phyloP scores from a whole-genome alignment of 2,888 invertebrate species.

The Teleiodes luculella region DNA sequence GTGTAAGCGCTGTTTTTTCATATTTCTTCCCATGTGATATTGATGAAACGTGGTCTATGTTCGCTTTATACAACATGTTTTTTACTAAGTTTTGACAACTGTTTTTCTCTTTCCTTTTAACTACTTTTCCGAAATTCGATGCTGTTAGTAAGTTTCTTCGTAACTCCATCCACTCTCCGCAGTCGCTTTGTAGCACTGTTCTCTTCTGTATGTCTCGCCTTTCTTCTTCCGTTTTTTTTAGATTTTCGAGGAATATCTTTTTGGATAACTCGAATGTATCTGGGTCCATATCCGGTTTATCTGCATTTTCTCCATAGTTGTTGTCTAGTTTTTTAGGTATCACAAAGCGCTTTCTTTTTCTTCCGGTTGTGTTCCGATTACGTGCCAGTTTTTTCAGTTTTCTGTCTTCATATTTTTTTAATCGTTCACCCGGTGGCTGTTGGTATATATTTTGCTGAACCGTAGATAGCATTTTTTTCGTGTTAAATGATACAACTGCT shows the following conservation, averaged over 20 bases:
- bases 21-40: conserved; percentile 12
- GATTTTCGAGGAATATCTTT: conserved; percentile 14
- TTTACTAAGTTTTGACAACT: conserved; percentile 8
- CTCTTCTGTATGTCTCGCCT: conserved; percentile 11
- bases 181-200: conserved; percentile 20
- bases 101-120: conserved; percentile 17
- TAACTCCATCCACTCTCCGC: conserved; percentile 25
- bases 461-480: conserved; percentile 10
- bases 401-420: conserved; percentile 4
- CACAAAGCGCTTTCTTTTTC: conserved; percentile 6
- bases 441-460: conserved; percentile 14
- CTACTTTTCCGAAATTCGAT: conserved; percentile 22
- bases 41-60: conserved; percentile 9
- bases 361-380: neutral
- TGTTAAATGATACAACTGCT: neutral
- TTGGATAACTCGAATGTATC: conserved; percentile 15
- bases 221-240: conserved; percentile 9
- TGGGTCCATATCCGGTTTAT: conserved; percentile 17
- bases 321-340: neutral
- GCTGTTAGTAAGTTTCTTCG: conserved; percentile 22
- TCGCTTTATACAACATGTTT: conserved; percentile 11
- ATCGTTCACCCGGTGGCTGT: neutral
- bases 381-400: conserved; percentile 1
- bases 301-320: conserved; percentile 15
- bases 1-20: conserved; percentile 9